These are phyloP conservation scores for Sebastes nivosus DNA, from an alignment of 2,797 vertebrate species.

Conservation along the genomic window DNA sequence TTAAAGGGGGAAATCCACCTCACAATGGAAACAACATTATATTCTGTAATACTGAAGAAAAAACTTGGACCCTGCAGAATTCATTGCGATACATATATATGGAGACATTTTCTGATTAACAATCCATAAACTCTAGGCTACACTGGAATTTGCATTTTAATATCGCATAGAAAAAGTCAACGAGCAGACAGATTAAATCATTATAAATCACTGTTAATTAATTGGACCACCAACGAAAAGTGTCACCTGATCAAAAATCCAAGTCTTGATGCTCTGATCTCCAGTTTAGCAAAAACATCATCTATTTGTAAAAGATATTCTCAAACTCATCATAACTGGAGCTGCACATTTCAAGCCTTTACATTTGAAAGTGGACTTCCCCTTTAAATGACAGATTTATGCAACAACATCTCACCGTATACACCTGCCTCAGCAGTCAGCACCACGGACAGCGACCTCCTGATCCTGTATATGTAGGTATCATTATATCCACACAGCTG, in stretches of 20 bases:
- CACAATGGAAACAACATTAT: no score
- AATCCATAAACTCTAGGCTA: background rate
- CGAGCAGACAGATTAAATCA: background rate
- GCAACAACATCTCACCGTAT: slow-evolving; percentile 34
- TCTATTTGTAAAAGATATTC: background rate
- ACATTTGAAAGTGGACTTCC: slow-evolving; percentile 33
- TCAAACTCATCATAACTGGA: background rate
- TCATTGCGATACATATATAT: background rate
- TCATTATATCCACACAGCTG: background rate
- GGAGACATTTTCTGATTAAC: background rate
- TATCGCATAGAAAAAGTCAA: background rate
- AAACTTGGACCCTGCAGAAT: background rate
- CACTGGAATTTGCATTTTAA: background rate
- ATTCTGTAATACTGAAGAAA: background rate
- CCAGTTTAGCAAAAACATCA: background rate
- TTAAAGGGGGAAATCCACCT: background rate
- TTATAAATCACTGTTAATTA: background rate
- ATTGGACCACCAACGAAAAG: no score
- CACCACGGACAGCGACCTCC: slow-evolving; percentile 42
- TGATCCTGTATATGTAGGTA: background rate
- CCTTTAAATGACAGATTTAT: slow-evolving; percentile 59
- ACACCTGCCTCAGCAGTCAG: slow-evolving; percentile 44
- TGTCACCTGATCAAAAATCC: background rate
- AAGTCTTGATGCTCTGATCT: background rate
- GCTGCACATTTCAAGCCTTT: background rate